Conservation (phyloP, 2,113 vertebrate species). For the Chloropsis hardwickii region DNA sequence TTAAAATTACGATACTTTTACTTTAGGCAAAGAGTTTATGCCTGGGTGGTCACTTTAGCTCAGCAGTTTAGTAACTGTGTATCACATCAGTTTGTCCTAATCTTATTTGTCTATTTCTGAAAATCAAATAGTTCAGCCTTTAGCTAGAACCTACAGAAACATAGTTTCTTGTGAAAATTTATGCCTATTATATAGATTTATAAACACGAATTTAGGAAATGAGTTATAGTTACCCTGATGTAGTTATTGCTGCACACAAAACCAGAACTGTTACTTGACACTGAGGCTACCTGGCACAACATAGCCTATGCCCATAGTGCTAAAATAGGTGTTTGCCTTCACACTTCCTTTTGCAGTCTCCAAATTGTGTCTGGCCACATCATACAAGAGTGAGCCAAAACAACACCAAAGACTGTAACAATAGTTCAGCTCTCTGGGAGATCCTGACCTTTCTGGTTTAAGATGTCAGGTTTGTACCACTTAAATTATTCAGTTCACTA, state of each 20-base stretch:
- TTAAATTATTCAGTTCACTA: not conserved
- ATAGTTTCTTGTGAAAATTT: not conserved
- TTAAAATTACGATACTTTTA: not conserved
- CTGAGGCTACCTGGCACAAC: not conserved
- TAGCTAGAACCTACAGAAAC: not conserved
- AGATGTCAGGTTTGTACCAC: not conserved
- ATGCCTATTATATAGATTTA: not conserved
- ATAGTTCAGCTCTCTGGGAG: not conserved
- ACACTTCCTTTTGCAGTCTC: not conserved
- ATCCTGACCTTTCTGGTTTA: not conserved
- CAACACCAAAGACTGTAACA: not conserved
- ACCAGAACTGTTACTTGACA: accelerated
- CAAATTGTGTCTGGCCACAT: not conserved
- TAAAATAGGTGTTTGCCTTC: not conserved
- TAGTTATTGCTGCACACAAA: not conserved
- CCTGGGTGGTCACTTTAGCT: not conserved
- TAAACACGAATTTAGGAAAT: not conserved
- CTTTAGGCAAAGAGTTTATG: not conserved
- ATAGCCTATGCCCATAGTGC: not conserved
- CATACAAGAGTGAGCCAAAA: not conserved
- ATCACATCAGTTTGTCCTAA: not conserved
- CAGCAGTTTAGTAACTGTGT: not conserved
- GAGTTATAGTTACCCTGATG: not conserved
- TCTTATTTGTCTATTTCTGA: not conserved
- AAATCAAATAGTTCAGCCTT: not conserved